Conservation (phyloP, 2,888 invertebrate genomes). For the Drosophila merina region DNA sequence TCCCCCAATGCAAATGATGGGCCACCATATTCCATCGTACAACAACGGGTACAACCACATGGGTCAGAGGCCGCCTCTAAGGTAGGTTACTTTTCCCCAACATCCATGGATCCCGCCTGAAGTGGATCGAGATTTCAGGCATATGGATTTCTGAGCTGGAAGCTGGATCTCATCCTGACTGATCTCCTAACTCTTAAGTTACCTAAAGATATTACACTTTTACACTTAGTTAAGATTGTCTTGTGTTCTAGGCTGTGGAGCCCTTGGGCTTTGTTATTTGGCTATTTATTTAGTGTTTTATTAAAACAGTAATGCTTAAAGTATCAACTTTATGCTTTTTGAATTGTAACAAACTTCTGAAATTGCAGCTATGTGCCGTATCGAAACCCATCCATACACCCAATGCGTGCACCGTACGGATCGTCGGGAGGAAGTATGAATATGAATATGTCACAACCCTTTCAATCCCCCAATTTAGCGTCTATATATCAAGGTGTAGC, state of each 20-base stretch:
- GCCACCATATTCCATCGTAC: conserved; percentile 56
- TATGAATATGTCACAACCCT: conserved; percentile 59
- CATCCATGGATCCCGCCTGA: conserved; percentile 14
- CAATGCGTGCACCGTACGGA: conserved; percentile 61
- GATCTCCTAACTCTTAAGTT: conserved; percentile 32
- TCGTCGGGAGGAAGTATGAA: conserved; percentile 55
- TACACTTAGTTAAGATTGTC: conserved; percentile 26
- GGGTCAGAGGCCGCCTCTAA: conserved; percentile 57
- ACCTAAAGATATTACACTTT: conserved; percentile 2
- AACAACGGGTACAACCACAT: conserved; percentile 68
- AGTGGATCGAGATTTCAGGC: conserved; percentile 8
- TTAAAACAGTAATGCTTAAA: conserved; percentile 34
- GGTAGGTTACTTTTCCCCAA: conserved; percentile 43
- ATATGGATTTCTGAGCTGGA: conserved; percentile 2
- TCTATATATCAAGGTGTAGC: conserved; percentile 83
- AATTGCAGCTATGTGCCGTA: conserved; percentile 61
- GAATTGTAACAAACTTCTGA: conserved; percentile 13
- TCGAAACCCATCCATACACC: conserved; percentile 63
- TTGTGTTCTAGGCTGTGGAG: conserved; percentile 28
- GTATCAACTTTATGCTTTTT: conserved; percentile 20
- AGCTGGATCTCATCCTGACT: conserved; percentile 7
- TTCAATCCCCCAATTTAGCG: conserved; percentile 76
- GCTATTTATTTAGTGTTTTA: conserved; percentile 14
- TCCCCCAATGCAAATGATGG: conserved; percentile 49
- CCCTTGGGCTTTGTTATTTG: conserved; percentile 17